Evolutionary conservation across 2,888 invertebrate species (phyloP).

Genomic region (Campaea margaritaria): DNA sequence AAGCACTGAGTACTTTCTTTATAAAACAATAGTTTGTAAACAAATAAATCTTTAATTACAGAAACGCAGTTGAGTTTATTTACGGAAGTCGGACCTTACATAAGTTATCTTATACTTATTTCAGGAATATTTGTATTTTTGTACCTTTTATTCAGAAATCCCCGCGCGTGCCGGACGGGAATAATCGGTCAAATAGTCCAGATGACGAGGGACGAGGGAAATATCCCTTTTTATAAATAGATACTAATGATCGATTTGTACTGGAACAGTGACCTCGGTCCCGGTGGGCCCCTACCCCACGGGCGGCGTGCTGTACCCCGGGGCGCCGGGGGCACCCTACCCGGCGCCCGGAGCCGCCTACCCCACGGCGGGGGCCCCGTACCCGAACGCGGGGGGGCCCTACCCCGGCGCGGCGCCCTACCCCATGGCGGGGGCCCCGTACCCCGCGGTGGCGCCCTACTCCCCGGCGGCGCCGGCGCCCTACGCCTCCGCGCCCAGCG

Average conservation of each 20-base stretch:
- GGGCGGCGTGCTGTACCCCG: conserved; percentile 16
- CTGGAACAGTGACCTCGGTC: conserved; percentile 37
- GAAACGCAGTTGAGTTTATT: too few species aligned
- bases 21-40: too few species aligned
- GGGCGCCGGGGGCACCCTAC: conserved; percentile 30
- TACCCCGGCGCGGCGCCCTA: conserved; percentile 49
- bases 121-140: too few species aligned
- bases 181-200: too few species aligned
- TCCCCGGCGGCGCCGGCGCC: conserved; percentile 42
- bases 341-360: conserved; percentile 39
- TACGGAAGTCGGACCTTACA: too few species aligned
- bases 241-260: not conserved
- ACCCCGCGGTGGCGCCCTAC: conserved; percentile 40
- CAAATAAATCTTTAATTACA: too few species aligned
- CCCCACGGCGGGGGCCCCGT: conserved; percentile 42
- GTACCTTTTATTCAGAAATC: too few species aligned
- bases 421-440: conserved; percentile 40
- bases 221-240: too few species aligned
- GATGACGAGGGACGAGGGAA: too few species aligned
- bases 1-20: too few species aligned
- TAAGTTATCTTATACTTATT: too few species aligned
- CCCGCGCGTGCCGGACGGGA: too few species aligned
- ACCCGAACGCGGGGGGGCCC: conserved; percentile 43
- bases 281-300: conserved; percentile 22
- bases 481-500: conserved; percentile 64